Conservation (phyloP, 2,888 invertebrate species). For the Drosophila setosimentum region DNA sequence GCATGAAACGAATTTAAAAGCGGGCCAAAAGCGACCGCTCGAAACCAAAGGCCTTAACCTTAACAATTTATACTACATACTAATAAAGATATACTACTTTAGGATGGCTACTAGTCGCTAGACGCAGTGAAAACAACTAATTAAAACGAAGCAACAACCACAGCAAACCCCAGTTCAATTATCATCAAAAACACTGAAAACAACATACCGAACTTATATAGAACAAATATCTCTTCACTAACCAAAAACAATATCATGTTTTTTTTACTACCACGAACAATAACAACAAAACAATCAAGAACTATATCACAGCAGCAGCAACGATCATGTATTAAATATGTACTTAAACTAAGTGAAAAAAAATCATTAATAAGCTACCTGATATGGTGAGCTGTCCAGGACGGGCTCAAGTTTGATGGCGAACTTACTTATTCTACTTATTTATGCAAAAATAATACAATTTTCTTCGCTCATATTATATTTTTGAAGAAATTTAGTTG, state of each 20-base stretch:
- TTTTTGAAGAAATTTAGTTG: slow-evolving; percentile 63
- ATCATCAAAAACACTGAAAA: slow-evolving; percentile 20
- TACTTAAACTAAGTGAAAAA: slow-evolving; percentile 64
- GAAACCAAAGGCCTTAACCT: slow-evolving; percentile 77
- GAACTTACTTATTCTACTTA: slow-evolving; percentile 38
- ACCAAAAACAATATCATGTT: slow-evolving; percentile 40
- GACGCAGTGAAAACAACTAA: slow-evolving; percentile 54
- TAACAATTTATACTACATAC: slow-evolving; percentile 69
- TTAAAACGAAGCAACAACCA: slow-evolving; percentile 45
- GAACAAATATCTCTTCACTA: slow-evolving; percentile 54
- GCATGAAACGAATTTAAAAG: slow-evolving; percentile 78
- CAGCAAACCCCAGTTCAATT: slow-evolving; percentile 54
- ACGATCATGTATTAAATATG: slow-evolving; percentile 72
- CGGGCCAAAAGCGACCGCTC: slow-evolving; percentile 69
- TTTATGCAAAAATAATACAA: slow-evolving; percentile 34
- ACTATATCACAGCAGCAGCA: slow-evolving; percentile 39
- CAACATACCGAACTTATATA: slow-evolving; percentile 32
- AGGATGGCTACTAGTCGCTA: slow-evolving; percentile 72
- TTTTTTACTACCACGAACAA: slow-evolving; percentile 38
- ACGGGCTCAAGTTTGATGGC: slow-evolving; percentile 51
- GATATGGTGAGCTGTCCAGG: slow-evolving; percentile 19
- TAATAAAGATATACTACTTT: slow-evolving; percentile 64
- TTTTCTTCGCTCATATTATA: slow-evolving; percentile 64
- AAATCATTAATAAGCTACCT: slow-evolving; percentile 41
- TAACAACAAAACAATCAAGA: slow-evolving; percentile 8